A percentile compares a stretch with the other conserved stretches of the same genome.
Conservation (phyloP, 2,797 vertebrate species). For the Enteromius thamalakanensis region DNA sequence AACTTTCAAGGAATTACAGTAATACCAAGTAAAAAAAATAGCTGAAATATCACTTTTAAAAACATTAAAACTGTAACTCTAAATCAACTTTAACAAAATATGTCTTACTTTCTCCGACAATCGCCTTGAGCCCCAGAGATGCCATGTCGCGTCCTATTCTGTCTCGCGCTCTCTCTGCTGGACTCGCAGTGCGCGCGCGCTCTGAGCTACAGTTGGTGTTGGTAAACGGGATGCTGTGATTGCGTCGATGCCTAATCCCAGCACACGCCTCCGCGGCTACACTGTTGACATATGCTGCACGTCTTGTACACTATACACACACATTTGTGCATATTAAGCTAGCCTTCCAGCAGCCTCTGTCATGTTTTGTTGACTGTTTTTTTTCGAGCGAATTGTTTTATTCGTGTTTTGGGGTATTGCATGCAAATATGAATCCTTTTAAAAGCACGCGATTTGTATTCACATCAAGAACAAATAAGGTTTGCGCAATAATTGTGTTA, state of each 20-base stretch:
- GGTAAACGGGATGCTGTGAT: slow-evolving; percentile 40
- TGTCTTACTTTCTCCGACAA: slow-evolving; percentile 90
- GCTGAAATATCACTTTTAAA: neutral
- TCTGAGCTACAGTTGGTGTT: slow-evolving; percentile 10
- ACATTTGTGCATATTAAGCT: neutral
- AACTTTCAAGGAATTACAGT: neutral
- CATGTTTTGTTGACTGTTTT: neutral
- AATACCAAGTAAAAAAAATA: neutral
- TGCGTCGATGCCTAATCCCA: slow-evolving; percentile 54
- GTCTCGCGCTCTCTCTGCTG: slow-evolving; percentile 18
- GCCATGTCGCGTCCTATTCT: slow-evolving; percentile 72
- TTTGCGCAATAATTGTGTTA: neutral
- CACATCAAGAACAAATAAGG: neutral
- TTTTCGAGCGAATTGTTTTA: neutral
- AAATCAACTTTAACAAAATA: neutral
- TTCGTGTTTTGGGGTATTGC: neutral
- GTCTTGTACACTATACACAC: neutral
- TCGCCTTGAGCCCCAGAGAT: slow-evolving; percentile 88
- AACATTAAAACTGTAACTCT: neutral
- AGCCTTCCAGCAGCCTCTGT: neutral
- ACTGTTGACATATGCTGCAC: slow-evolving; percentile 8
- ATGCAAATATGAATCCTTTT: neutral
- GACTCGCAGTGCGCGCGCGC: slow-evolving; percentile 8
- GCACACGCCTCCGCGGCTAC: slow-evolving; percentile 39
- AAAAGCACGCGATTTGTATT: neutral